Conservation (phyloP, 2,113 vertebrate genomes). For the Lucifuga dentata region DNA sequence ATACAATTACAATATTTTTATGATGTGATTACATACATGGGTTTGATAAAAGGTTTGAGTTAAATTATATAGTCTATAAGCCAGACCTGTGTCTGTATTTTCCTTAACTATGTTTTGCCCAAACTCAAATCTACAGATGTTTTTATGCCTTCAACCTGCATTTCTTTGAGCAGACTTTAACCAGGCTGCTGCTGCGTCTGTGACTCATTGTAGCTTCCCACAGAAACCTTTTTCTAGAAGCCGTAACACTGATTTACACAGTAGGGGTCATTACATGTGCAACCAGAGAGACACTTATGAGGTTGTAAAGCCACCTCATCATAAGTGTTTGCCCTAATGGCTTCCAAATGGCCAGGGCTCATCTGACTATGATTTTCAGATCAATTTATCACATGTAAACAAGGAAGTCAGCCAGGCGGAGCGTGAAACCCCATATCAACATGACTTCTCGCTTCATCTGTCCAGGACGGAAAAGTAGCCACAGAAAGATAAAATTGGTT, state of each 20-base stretch:
- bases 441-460: slow-evolving; percentile 38
- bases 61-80: too few species aligned
- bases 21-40: neutral
- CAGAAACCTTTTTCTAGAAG: slow-evolving; percentile 54
- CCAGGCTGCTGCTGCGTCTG: slow-evolving; percentile 24
- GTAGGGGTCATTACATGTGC: slow-evolving; percentile 68
- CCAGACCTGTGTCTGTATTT: neutral
- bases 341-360: slow-evolving; percentile 71
- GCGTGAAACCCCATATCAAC: slow-evolving; percentile 44
- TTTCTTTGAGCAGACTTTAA: slow-evolving; percentile 2
- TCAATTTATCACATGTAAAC: slow-evolving; percentile 74
- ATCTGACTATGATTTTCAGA: slow-evolving; percentile 75
- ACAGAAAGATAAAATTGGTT: neutral
- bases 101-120: neutral
- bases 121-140: slow-evolving; percentile 12
- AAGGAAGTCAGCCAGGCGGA: slow-evolving; percentile 49
- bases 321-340: slow-evolving; percentile 66
- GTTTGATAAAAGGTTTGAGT: slow-evolving; percentile 4
- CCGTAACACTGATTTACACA: slow-evolving; percentile 67
- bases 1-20: too few species aligned
- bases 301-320: slow-evolving; percentile 67
- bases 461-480: slow-evolving; percentile 32
- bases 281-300: slow-evolving; percentile 67
- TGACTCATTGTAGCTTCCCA: slow-evolving; percentile 39
- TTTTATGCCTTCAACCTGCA: neutral